A percentile compares a stretch with the other conserved stretches of the same genome.
These are phyloP conservation scores for Eurytoma californica DNA, from an alignment of 2,888 invertebrate species.

Conservation along the genomic window DNA sequence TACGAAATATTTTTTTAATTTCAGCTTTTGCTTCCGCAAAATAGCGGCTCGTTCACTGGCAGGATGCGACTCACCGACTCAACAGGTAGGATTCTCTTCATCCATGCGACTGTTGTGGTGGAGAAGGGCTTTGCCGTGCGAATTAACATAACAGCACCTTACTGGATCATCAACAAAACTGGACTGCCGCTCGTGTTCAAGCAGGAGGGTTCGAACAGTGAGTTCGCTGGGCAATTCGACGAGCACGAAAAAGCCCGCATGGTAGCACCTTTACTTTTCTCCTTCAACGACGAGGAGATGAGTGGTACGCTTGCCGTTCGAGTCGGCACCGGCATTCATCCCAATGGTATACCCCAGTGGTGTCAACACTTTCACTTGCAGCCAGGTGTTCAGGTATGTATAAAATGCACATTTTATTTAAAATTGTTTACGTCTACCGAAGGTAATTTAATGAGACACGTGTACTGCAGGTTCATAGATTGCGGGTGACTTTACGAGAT, in stretches of 20 bases:
- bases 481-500: conserved; percentile 79
- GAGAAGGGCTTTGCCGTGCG: conserved; percentile 80
- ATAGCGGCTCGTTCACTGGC: conserved; percentile 78
- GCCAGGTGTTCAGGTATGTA: conserved; percentile 84
- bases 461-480: conserved; percentile 72
- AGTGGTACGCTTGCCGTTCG: conserved; percentile 86
- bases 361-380: conserved; percentile 91
- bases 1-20: conserved; percentile 1
- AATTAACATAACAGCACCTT: conserved; percentile 88
- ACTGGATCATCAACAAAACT: conserved; percentile 97
- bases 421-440: neutral
- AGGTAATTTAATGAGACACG: neutral
- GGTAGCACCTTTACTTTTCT: conserved; percentile 94
- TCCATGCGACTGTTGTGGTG: conserved; percentile 82
- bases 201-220: conserved; percentile 87
- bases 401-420: conserved; percentile 59
- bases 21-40: conserved; percentile 68
- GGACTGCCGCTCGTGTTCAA: conserved; percentile 96
- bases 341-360: conserved; percentile 81
- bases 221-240: conserved; percentile 92
- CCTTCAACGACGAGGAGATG: conserved; percentile 92
- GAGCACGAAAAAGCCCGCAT: conserved; percentile 97
- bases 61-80: conserved; percentile 86
- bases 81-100: conserved; percentile 83
- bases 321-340: conserved; percentile 83